phyloP scores from a whole-genome alignment of 2,888 invertebrate genomes.

The Celastrina argiolus region DNA sequence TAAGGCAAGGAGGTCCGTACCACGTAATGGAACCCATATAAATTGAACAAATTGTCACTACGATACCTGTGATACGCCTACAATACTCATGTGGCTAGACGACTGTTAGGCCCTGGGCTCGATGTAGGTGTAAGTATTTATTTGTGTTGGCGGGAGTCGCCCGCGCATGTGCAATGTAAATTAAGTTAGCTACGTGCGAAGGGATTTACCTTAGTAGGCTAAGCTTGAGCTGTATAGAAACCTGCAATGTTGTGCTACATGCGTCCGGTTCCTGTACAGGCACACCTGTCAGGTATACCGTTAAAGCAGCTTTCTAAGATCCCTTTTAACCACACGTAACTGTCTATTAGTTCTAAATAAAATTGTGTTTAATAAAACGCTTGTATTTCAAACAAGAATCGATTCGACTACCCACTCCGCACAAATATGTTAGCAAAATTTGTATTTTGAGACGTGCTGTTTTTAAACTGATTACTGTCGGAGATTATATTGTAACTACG shows the following conservation, averaged over 20 bases:
- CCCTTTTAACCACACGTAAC: no score
- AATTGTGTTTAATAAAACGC: not conserved
- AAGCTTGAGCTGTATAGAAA: no score
- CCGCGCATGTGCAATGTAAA: slow-evolving; percentile 6
- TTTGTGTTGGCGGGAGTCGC: not conserved
- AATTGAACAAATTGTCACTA: no score
- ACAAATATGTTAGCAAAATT: not conserved
- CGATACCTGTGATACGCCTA: not conserved
- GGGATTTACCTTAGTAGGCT: no score
- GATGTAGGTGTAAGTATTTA: not conserved
- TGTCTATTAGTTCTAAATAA: not conserved
- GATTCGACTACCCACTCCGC: not conserved
- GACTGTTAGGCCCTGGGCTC: not conserved
- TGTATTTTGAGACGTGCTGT: slow-evolving; percentile 7
- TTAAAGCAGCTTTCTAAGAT: no score
- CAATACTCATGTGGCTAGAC: slow-evolving; percentile 2
- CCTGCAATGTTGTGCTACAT: no score
- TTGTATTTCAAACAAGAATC: not conserved
- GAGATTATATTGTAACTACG: no score
- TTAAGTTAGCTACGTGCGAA: no score
- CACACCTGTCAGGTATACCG: no score
- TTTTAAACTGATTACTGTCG: not conserved
- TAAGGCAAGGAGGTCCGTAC: not conserved
- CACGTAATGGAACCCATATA: no score
- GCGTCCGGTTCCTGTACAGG: no score